Evolutionary conservation across 1,140 invertebrate species (phyloP).

Genomic region (Plodia interpunctella): DNA sequence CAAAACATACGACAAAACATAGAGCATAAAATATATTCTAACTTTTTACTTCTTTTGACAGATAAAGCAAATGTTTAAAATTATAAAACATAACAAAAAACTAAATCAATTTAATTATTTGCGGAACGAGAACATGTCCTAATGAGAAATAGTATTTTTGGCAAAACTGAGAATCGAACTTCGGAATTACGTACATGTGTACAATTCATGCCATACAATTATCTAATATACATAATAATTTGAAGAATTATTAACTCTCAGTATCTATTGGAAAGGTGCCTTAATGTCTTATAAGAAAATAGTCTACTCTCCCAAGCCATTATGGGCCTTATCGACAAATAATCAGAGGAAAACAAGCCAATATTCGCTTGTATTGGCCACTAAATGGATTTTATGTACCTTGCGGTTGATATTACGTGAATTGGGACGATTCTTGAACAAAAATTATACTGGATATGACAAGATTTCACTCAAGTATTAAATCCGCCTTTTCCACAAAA

Average conservation of each 20-base stretch:
- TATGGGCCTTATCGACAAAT: slow-evolving; percentile 28
- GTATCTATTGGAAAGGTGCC: slow-evolving; percentile 25
- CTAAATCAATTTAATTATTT: too few species aligned
- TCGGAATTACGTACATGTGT: too few species aligned
- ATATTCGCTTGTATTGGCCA: slow-evolving; percentile 35
- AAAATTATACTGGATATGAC: slow-evolving; percentile 20
- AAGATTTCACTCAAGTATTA: neutral
- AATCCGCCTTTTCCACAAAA: too few species aligned
- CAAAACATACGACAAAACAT: too few species aligned
- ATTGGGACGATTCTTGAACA: slow-evolving; percentile 25
- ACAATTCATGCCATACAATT: neutral
- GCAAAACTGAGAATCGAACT: too few species aligned
- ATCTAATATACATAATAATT: neutral
- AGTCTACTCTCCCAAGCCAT: slow-evolving; percentile 27
- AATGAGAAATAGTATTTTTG: too few species aligned
- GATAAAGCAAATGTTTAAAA: too few species aligned
- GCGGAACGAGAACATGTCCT: too few species aligned
- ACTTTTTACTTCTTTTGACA: too few species aligned
- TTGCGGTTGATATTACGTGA: slow-evolving; percentile 38
- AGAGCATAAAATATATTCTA: too few species aligned
- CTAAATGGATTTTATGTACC: slow-evolving; percentile 38
- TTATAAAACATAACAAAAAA: too few species aligned
- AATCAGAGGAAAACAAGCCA: slow-evolving; percentile 16
- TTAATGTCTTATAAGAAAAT: slow-evolving; percentile 54
- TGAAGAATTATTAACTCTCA: neutral